phyloP scores from a whole-genome alignment of 53 echinoderm and acorn worm species.

The Hippasteria phrygiana region DNA sequence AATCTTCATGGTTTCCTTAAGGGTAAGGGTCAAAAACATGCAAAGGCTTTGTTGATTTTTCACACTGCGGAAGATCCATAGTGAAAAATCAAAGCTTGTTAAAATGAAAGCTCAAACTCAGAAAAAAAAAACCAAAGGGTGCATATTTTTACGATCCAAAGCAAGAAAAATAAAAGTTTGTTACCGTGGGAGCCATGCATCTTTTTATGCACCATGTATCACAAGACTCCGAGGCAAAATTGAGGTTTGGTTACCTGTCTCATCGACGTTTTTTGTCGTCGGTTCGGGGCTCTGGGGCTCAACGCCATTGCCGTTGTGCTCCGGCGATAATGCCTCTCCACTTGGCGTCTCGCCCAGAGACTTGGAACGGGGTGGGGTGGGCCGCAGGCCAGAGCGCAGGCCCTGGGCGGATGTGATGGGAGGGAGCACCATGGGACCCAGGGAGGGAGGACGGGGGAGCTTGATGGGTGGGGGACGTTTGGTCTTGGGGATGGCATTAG shows the following conservation, averaged over 20 bases:
- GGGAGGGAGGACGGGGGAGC: constrained; percentile 55
- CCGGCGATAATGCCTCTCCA: constrained; percentile 22
- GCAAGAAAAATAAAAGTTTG: background rate
- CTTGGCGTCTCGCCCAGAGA: constrained; percentile 57
- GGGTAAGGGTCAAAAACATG: background rate
- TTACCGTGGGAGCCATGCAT: constrained; percentile 17
- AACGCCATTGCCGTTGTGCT: background rate
- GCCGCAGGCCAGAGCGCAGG: constrained; percentile 35
- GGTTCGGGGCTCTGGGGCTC: constrained; percentile 28
- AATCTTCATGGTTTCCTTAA: background rate
- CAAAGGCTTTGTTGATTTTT: background rate
- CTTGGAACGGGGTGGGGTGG: constrained; percentile 42
- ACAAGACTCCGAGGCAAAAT: background rate
- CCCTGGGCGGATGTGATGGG: constrained; percentile 44
- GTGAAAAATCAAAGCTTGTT: background rate
- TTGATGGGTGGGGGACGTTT: constrained; percentile 48
- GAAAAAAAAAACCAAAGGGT: background rate
- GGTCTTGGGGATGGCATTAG: constrained; percentile 51
- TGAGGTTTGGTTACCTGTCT: constrained; percentile 40
- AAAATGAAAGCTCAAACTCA: background rate
- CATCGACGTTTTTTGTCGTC: constrained; percentile 17
- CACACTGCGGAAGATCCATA: background rate
- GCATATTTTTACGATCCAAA: background rate
- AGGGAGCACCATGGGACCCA: constrained; percentile 78
- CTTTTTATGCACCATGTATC: constrained; percentile 38